Conservation (phyloP, 1,140 invertebrate species). For the Hormaphis cornu region DNA sequence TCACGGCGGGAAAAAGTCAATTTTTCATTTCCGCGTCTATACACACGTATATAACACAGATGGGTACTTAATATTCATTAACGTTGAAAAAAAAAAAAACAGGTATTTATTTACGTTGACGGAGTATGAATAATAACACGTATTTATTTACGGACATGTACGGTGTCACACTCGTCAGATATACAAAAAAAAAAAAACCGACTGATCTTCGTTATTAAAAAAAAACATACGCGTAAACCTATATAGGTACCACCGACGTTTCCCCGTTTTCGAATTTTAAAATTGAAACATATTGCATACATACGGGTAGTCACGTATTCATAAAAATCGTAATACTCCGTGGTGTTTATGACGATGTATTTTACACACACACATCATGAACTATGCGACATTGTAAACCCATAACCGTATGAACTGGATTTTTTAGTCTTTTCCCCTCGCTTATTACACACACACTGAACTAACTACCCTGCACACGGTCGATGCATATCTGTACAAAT, state of each 20-base stretch:
- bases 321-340: too few species aligned
- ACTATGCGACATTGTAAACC: too few species aligned
- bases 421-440: neutral
- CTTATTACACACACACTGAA: neutral
- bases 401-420: too few species aligned
- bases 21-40: slow-evolving; percentile 14
- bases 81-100: slow-evolving; percentile 1
- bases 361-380: too few species aligned
- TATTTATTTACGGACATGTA: too few species aligned
- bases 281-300: neutral
- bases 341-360: too few species aligned
- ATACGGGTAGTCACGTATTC: neutral
- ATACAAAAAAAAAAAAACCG: neutral
- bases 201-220: neutral
- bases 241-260: neutral
- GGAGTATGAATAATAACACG: neutral
- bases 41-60: too few species aligned
- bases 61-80: slow-evolving; percentile 30
- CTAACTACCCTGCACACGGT: slow-evolving; percentile 9
- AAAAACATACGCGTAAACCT: neutral
- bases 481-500: slow-evolving; percentile 19
- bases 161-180: neutral
- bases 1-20: slow-evolving; percentile 6
- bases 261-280: neutral
- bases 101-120: neutral